Base-by-base conservation (phyloP, 92 coral and sea anemone species). In the Plumapathes pennacea region DNA sequence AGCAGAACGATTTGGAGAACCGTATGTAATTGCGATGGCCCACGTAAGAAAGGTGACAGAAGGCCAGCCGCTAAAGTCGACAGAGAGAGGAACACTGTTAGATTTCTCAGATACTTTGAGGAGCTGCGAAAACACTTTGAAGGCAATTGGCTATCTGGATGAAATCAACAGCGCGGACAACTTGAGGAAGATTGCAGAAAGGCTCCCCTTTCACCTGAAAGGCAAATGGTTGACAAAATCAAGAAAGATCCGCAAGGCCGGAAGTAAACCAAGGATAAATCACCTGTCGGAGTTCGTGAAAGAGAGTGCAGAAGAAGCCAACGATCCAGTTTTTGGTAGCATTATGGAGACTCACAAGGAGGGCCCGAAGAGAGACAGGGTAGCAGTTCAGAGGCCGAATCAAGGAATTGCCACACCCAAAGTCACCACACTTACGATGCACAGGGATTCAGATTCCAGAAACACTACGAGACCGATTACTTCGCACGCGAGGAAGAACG, bases 281-380 rank as follows among this genome's bases (percentile, higher is more conserved):
- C 85, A 70, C 44, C 54, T 78, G 4, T 31, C 79, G 2, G 37
- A 54, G 52, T 69, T 78, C 32, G 74, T 78, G 0, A 78, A 33
- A 29, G 50, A 39, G 0, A 55, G 36, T 13, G 85, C 79, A 2
- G 48, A 71, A 40, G 62, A 66, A 0, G 62, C 50, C 0, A 54
- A 78, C 37, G 46, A 62, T 27, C 79, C 85, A 12, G 72, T 78
- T 13, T 78, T 78, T 54, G 85, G 79, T 25, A 32, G 64, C 21
- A 32, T 70, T 24, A 34, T 78, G 1, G 65, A 54, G 22, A 13
- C 36, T 10, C n/a, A n/a, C n/a, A n/a, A n/a, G n/a, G n/a, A n/a
- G n/a, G n/a, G n/a, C n/a, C n/a, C n/a, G n/a, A 28, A 8, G 15
- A 25, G 67, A 4, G 60, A 57, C 3, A 25, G 38, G 54, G 5